A percentile compares a stretch with the other conserved stretches of the same genome.
phyloP scores from a whole-genome alignment of 30 jellyfish, hydroid and myxozoan genomes.

The Turritopsis dohrnii region DNA sequence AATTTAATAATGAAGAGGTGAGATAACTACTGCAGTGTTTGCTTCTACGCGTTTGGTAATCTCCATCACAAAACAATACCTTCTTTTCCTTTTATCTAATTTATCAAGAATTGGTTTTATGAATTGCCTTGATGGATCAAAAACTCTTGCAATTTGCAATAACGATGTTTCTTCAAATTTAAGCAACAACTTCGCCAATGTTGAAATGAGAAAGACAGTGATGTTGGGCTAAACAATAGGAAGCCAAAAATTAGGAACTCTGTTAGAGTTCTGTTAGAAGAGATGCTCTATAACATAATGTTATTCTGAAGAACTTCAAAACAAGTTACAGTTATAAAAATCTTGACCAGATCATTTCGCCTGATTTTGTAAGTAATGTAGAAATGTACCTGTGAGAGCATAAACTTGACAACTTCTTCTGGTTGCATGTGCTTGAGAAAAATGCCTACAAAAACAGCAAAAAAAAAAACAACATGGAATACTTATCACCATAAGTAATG shows the following conservation, averaged over 20 bases:
- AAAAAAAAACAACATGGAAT: no score
- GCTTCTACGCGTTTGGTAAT: no score
- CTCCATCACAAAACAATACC: slow-evolving; percentile 1
- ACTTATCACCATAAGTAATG: no score
- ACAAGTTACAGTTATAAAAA: no score
- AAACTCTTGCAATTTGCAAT: slow-evolving; percentile 55
- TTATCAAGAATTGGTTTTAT: slow-evolving; percentile 58
- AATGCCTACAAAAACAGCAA: slow-evolving; percentile 35
- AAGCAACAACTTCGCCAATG: slow-evolving; percentile 25
- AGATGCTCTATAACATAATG: no score
- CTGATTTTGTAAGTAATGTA: no score
- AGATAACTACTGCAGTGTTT: no score
- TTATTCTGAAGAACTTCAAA: no score
- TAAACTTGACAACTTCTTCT: slow-evolving; percentile 65
- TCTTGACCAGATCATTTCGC: no score
- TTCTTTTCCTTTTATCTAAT: slow-evolving; percentile 15
- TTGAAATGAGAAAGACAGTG: slow-evolving; percentile 35
- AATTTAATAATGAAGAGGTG: no score
- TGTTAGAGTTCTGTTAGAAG: no score
- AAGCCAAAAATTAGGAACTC: not conserved
- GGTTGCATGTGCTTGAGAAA: slow-evolving; percentile 55
- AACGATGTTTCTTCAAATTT: slow-evolving; percentile 54
- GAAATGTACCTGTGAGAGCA: slow-evolving; percentile 45
- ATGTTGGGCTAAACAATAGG: slow-evolving; percentile 52
- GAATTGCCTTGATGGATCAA: slow-evolving; percentile 82